Conservation (phyloP, 2,797 vertebrate species). For the Bradypus variegatus region DNA sequence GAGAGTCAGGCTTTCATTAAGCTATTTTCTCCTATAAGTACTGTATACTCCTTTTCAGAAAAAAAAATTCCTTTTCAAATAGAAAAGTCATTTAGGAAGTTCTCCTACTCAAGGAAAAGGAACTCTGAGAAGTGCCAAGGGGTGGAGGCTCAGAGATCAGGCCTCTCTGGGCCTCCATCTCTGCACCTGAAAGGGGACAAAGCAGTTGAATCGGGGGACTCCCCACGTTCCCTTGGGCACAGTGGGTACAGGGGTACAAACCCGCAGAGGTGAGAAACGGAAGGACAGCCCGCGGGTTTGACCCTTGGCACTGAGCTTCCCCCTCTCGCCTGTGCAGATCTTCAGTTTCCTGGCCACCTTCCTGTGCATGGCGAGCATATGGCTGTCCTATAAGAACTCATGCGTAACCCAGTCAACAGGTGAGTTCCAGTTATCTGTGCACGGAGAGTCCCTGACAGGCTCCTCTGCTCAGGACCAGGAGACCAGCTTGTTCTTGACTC, state of each 20-base stretch:
- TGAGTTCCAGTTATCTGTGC: slow-evolving; percentile 64
- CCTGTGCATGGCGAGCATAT: slow-evolving; percentile 85
- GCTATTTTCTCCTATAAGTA: background rate
- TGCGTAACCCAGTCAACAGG: slow-evolving; percentile 85
- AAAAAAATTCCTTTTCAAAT: background rate
- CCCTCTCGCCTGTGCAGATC: slow-evolving; percentile 71
- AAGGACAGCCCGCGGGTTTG: background rate
- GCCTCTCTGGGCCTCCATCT: background rate
- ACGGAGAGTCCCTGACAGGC: background rate
- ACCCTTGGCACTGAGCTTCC: background rate
- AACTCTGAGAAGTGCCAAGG: background rate
- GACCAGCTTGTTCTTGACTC: background rate
- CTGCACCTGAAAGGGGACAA: background rate
- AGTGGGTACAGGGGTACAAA: background rate
- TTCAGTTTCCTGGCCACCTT: slow-evolving; percentile 90
- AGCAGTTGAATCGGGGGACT: background rate
- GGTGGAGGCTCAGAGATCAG: background rate
- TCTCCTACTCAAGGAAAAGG: background rate
- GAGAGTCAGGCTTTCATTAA: background rate
- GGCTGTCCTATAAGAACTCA: slow-evolving; percentile 88
- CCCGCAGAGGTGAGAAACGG: background rate
- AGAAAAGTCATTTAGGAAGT: background rate
- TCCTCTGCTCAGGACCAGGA: background rate
- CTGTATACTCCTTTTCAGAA: background rate
- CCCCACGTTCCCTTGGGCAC: background rate